These are phyloP conservation scores for Tapera naevia DNA, from an alignment of 2,797 vertebrate species.

Conservation along the genomic window DNA sequence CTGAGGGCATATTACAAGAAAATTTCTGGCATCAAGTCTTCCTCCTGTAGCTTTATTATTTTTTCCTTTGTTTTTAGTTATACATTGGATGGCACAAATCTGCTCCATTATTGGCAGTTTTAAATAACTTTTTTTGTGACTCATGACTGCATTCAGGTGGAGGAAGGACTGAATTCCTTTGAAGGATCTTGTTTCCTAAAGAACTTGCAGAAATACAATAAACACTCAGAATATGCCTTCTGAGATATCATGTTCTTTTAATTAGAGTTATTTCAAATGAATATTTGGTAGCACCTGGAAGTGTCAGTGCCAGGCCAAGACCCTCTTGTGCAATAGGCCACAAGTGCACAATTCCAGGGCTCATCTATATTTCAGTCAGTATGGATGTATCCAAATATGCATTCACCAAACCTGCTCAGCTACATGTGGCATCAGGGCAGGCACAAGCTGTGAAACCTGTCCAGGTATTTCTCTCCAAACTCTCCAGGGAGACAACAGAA, in stretches of 20 bases:
- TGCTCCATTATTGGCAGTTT: not conserved
- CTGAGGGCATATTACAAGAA: not conserved
- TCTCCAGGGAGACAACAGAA: rapidly evolving
- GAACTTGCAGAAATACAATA: not conserved
- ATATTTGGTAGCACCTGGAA: not conserved
- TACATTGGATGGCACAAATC: not conserved
- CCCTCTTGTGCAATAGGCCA: not conserved
- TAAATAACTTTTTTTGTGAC: not conserved
- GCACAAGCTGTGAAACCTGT: not conserved
- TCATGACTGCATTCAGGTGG: not conserved
- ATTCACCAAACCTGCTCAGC: not conserved
- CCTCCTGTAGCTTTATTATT: not conserved
- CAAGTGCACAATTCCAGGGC: not conserved
- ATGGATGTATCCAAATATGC: not conserved
- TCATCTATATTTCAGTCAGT: not conserved
- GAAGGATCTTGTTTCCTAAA: not conserved
- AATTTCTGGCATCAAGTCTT: not conserved
- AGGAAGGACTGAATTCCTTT: not conserved
- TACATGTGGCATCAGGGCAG: not conserved
- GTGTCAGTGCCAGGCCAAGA: not conserved
- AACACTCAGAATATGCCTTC: not conserved
- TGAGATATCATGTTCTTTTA: not conserved
- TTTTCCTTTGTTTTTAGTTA: not conserved
- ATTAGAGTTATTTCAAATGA: not conserved
- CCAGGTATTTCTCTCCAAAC: not conserved